Conservation (phyloP, 2,113 vertebrate species). For the Macquaria australasica region DNA sequence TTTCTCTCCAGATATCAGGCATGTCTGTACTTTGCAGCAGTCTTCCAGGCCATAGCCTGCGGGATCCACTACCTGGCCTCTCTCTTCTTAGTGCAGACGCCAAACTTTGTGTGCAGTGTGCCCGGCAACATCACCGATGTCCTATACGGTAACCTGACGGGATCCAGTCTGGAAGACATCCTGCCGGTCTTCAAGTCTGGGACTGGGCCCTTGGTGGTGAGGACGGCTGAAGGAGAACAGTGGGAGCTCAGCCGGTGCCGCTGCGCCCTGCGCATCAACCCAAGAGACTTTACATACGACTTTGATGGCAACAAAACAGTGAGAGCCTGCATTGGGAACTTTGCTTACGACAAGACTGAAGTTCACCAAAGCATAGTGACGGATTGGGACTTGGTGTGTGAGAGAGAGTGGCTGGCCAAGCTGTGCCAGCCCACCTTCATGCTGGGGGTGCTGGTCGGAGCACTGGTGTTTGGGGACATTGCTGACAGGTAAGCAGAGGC, state of each 20-base stretch:
- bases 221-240: conserved; percentile 85
- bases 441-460: conserved; percentile 93
- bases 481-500: conserved; percentile 91
- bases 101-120: conserved; percentile 87
- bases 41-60: conserved; percentile 92
- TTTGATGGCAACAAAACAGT: conserved; percentile 87
- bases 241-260: conserved; percentile 93
- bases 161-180: conserved; percentile 81
- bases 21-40: conserved; percentile 90
- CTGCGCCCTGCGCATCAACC: conserved; percentile 78
- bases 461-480: conserved; percentile 91
- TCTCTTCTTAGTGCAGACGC: conserved; percentile 91
- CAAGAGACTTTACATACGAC: conserved; percentile 75
- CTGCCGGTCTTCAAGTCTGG: conserved; percentile 82
- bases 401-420: conserved; percentile 90
- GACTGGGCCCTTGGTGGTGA: conserved; percentile 84
- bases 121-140: conserved; percentile 87
- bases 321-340: conserved; percentile 84
- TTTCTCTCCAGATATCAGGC: conserved; percentile 89
- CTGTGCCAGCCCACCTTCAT: conserved; percentile 93
- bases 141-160: conserved; percentile 85
- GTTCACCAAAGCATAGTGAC: conserved; percentile 91
- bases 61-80: conserved; percentile 96
- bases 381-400: conserved; percentile 93
- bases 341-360: conserved; percentile 88